Conservation (phyloP, 2,888 invertebrate species). For the Leucophenga montana region DNA sequence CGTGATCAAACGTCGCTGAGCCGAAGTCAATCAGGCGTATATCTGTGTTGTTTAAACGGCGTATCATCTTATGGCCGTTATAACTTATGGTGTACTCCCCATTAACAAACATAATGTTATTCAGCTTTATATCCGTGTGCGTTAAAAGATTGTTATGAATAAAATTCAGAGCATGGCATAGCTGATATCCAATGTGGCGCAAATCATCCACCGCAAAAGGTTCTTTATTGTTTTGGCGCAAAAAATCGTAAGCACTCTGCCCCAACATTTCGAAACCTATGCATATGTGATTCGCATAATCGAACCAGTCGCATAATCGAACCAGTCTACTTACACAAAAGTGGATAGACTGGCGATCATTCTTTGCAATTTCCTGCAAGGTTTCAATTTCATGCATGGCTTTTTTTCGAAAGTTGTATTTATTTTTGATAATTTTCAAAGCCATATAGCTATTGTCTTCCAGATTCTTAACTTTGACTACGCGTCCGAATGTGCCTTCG, state of each 20-base stretch:
- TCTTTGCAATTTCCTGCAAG: constrained; percentile 94
- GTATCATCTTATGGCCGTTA: constrained; percentile 84
- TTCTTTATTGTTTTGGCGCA: constrained; percentile 99
- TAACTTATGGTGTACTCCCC: constrained; percentile 89
- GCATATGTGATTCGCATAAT: constrained; percentile 98
- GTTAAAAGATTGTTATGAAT: constrained; percentile 97
- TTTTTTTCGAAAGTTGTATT: constrained; percentile 99
- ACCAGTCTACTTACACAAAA: constrained; percentile 97
- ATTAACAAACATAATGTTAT: constrained; percentile 95
- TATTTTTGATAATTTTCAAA: constrained; percentile 99
- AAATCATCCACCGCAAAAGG: constrained; percentile 98
- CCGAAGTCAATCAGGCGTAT: constrained; percentile 99
- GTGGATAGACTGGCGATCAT: constrained; percentile 96
- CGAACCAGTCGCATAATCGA: constrained; percentile 98
- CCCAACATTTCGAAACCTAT: constrained; percentile 98
- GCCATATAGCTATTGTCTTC: constrained; percentile 96
- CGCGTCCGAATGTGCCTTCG: constrained; percentile 99
- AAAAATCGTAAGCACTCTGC: constrained; percentile 96
- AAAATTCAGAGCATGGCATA: constrained; percentile 97
- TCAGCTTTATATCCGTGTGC: constrained; percentile 98
- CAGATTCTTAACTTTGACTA: constrained; percentile 97
- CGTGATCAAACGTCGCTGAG: constrained; percentile 99
- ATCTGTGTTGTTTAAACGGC: constrained; percentile 92
- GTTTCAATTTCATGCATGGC: constrained; percentile 99
- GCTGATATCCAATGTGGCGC: constrained; percentile 96